Percentiles rank a stretch among this genome's conserved stretches.
Evolutionary conservation across 2,888 invertebrate genomes (phyloP).

Genomic region (Plagiodera versicolora): DNA sequence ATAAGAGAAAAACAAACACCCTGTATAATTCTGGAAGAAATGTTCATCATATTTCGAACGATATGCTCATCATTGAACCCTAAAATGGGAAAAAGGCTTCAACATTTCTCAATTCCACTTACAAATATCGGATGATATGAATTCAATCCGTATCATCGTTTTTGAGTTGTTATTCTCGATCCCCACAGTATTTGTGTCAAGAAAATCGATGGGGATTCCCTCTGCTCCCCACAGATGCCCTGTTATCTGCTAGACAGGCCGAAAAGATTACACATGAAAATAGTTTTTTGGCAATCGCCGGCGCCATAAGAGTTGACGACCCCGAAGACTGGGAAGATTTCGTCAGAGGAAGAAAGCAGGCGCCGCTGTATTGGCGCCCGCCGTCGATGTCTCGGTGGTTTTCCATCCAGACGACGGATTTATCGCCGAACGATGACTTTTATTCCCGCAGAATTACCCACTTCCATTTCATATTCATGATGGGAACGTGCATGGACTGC

Average conservation of each 20-base stretch:
- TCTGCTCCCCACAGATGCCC: background rate
- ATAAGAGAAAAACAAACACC: too few species aligned
- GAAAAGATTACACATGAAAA: slow-evolving; percentile 21
- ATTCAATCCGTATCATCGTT: too few species aligned
- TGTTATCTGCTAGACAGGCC: background rate
- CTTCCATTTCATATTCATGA: background rate
- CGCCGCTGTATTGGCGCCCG: slow-evolving; percentile 2
- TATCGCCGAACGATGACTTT: background rate
- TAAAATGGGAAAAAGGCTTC: too few species aligned
- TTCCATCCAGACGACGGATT: background rate
- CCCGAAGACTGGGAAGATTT: slow-evolving; percentile 20
- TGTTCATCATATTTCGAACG: too few species aligned
- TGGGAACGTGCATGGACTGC: background rate
- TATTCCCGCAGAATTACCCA: too few species aligned
- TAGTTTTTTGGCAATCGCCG: slow-evolving; percentile 29
- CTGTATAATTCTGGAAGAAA: too few species aligned
- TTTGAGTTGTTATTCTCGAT: slow-evolving; percentile 26
- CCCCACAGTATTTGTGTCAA: slow-evolving; percentile 23
- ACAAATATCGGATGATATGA: too few species aligned
- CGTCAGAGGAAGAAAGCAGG: slow-evolving; percentile 21
- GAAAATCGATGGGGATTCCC: slow-evolving; percentile 24
- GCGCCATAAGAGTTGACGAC: background rate
- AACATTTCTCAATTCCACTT: too few species aligned
- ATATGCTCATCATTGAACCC: too few species aligned
- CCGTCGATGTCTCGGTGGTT: background rate